phyloP scores from a whole-genome alignment of 2,888 invertebrate species.

The Thereva nobilitata region DNA sequence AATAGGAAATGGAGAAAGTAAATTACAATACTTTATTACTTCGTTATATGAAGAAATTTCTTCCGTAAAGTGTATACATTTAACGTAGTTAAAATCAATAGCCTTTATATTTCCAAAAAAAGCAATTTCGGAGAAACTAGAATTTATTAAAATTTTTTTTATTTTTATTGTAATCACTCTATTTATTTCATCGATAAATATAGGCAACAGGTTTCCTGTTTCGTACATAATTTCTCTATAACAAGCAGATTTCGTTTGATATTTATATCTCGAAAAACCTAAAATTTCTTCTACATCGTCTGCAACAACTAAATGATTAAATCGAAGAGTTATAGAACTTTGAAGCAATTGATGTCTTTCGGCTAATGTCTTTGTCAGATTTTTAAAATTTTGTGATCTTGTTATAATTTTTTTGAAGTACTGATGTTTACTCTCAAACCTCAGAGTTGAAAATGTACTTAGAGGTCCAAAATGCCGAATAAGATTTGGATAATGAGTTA shows the following conservation, averaged over 20 bases:
- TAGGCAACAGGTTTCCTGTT: not conserved
- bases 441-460: slow-evolving; percentile 5
- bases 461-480: not conserved
- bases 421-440: slow-evolving; percentile 1
- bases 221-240: not conserved
- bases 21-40: not conserved
- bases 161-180: not conserved
- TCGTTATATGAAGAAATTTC: not conserved
- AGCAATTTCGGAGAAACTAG: not conserved
- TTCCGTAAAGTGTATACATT: not conserved
- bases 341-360: slow-evolving; percentile 1
- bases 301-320: slow-evolving; percentile 1
- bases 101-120: not conserved
- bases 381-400: not conserved
- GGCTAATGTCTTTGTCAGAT: not conserved
- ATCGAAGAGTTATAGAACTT: not conserved
- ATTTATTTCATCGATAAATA: not conserved
- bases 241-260: not conserved
- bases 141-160: not conserved
- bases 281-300: not conserved
- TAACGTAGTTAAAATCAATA: not conserved
- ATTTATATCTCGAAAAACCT: not conserved
- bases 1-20: not conserved
- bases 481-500: not conserved
- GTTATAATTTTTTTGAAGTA: not conserved